Base-by-base conservation (phyloP, 2,797 vertebrate species). In the Lithobates sylvaticus region DNA sequence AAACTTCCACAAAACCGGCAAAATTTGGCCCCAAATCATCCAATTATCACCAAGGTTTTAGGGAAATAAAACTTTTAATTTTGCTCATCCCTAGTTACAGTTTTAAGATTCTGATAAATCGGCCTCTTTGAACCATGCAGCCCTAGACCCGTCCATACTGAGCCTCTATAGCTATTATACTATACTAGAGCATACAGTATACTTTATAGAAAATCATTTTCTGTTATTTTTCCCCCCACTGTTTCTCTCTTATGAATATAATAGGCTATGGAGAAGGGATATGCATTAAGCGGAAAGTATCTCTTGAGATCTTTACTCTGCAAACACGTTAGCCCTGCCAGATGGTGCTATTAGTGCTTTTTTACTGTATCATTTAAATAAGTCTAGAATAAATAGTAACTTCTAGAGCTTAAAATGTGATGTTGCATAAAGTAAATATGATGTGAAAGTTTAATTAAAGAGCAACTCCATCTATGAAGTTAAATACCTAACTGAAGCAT, bases 261-360 rank as follows among this genome's bases (percentile, higher is more conserved):
- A 78, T 54, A 84, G 83, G 50, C 78, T 72, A 42, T 34, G 50
- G 50, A 42, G 77, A 84, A 84, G 71, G 68, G 67, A 84, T 84
- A 68, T 72, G 68, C 76, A 71, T 84, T 78, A 72, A 34, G 58
- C 76, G 42, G 67, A 29, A 72, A 54, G 34, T 72, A 84, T 84
- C 83, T 84, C 76, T 29, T 61, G 83, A 84, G 83, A 84, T 84
- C 74, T 77, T 84, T 16, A 69, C 65, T 84, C 65, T 71, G 65
- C 82, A 84, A 84, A 84, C 83, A 78, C 70, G 75, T 78, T 84
- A 42, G 65, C 75, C 50, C 61, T 72, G 67, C 83, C 76, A 84
- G 83, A 84, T 84, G 83, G 83, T 78, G 39, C 75, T 76, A 64
- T 84, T 58, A 84, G 72, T 75, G 68, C 12, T 54, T 81, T 78